Percentiles rank a stretch among this genome's conserved stretches.
phyloP scores from a whole-genome alignment of 2,113 vertebrate species.

The Lanius ludovicianus region DNA sequence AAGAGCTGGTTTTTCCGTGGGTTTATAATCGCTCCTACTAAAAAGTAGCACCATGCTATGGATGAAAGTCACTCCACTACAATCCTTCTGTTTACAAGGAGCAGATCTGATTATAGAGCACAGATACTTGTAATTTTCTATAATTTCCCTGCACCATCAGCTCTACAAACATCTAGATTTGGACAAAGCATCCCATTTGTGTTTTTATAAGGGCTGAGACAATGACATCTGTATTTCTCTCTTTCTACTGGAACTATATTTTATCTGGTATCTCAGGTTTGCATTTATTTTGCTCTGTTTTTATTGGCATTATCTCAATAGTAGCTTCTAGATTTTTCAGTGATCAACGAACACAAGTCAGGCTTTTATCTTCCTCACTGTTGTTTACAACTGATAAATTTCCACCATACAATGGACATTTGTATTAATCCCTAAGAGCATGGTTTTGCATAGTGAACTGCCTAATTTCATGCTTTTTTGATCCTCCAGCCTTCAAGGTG shows the following conservation, averaged over 20 bases:
- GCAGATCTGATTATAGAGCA: accelerated
- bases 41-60: neutral
- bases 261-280: neutral
- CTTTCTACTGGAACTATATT: neutral
- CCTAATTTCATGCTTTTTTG: neutral
- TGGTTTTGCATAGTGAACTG: neutral
- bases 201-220: neutral
- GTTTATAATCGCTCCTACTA: neutral
- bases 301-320: neutral
- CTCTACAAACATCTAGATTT: neutral
- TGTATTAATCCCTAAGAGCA: neutral
- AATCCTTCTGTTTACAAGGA: neutral
- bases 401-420: neutral
- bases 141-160: neutral
- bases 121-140: neutral
- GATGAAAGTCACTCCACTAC: neutral
- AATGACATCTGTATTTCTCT: neutral
- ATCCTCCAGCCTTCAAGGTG: neutral
- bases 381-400: neutral
- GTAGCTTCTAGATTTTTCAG: neutral
- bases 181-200: neutral
- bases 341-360: neutral
- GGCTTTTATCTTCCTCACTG: neutral
- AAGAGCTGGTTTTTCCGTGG: neutral
- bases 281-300: neutral